Base-by-base conservation (phyloP, 2,113 vertebrate species). In the Sclerurus mexicanus region DNA sequence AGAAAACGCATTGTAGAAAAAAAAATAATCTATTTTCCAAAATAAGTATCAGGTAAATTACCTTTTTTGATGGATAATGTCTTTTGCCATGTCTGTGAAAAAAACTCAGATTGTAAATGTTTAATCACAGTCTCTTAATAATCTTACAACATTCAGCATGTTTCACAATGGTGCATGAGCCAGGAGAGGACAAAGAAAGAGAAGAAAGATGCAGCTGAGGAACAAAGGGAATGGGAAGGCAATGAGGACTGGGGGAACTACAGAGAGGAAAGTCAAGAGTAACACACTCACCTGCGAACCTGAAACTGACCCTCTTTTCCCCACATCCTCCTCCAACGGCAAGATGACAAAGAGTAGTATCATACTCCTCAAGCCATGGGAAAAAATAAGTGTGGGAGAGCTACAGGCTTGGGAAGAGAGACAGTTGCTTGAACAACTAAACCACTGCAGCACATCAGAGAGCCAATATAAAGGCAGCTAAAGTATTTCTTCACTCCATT, bases 311-410 rank as follows among this genome's bases (percentile, higher is more conserved):
- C 1, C 16, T 25, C 12, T 59, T 62, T 27, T 16, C 21, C 46
- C 35, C 37, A 76, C 27, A 68, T 46, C 66, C 12, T 71, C n/a
- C 50, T 52, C 37, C 50, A 40, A 3, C 1, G 3, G 37, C 46
- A 83, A 53, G 47, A 23, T 4, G 5, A 13, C 19, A 35, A 23
- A 39, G 16, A 67, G 10, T 14, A 49, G 50, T 14, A 12, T 4
- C 4, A 0, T 13, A 33, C 37, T 60, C 25, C 40, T 60, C 37
- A 30, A 58, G 27, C 6, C 7, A 58, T 4, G 24, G n/a, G 24
- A 31, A 49, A 66, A 44, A 0, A 2, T 6, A 9, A 39, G 8
- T 20, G 8, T 3, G 14, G 8, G 14, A 30, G 33, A 33, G 22
- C 4, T 30, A 58, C 40, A 56, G 52, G 24, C 18, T 73, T 35